A percentile compares a stretch with the other conserved stretches of the same genome.
phyloP scores from a whole-genome alignment of 2,113 vertebrate genomes.

The Ictidomys tridecemlineatus region DNA sequence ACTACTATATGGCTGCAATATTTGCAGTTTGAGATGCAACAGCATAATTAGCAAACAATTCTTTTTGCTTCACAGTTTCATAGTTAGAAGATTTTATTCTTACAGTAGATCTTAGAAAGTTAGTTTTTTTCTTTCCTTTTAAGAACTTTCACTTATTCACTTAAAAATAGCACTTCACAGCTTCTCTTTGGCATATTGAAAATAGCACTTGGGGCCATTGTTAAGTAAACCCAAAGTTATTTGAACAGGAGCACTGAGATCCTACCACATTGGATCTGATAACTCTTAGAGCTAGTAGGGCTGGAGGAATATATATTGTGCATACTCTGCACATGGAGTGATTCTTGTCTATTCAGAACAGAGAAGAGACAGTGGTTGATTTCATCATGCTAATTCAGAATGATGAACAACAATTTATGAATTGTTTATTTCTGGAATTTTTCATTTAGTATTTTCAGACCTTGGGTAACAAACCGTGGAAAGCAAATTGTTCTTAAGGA shows the following conservation, averaged over 20 bases:
- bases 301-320: no score
- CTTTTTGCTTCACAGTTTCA: neutral
- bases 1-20: neutral
- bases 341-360: neutral
- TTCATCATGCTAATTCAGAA: neutral
- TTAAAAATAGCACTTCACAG: neutral
- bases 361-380: neutral
- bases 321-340: neutral
- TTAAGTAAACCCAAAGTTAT: neutral
- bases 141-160: neutral
- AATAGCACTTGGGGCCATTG: neutral
- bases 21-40: neutral
- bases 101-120: neutral
- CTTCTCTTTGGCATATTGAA: neutral
- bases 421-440: neutral
- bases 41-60: neutral
- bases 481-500: neutral
- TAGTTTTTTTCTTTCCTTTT: neutral
- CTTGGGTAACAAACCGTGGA: neutral
- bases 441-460: neutral
- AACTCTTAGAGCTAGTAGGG: neutral
- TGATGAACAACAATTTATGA: neutral
- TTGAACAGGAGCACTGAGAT: neutral
- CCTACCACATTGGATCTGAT: neutral
- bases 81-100: neutral